Percentiles rank a stretch among this genome's conserved stretches.
These are phyloP conservation scores for Patella vulgata DNA, from an alignment of 1,140 invertebrate species.

Conservation along the genomic window DNA sequence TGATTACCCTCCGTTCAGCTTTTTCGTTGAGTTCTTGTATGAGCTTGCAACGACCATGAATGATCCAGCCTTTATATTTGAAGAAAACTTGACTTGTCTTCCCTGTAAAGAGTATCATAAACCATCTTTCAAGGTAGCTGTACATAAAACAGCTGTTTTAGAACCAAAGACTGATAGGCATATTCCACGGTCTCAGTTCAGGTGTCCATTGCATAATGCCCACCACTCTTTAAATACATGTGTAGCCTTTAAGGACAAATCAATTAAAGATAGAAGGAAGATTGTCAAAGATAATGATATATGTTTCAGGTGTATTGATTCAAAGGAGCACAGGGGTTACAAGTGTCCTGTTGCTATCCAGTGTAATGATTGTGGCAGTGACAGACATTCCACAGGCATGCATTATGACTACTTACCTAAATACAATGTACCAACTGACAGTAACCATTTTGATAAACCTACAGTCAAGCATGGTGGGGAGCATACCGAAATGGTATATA, in stretches of 20 bases:
- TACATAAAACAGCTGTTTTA: neutral
- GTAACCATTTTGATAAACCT: neutral
- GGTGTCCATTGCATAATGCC: neutral
- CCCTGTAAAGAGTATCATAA: neutral
- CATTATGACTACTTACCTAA: neutral
- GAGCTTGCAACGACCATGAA: neutral
- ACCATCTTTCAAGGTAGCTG: neutral
- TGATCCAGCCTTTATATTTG: neutral
- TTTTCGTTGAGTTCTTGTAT: no score
- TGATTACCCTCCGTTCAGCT: no score
- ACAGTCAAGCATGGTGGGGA: constrained; percentile 16
- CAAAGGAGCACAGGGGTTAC: neutral
- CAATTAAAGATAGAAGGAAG: no score
- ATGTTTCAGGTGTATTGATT: neutral
- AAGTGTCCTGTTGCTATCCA: no score
- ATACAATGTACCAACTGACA: neutral
- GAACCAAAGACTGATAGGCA: constrained; percentile 11
- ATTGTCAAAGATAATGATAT: neutral
- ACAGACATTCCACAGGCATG: no score
- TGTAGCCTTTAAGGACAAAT: neutral
- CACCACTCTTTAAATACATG: neutral
- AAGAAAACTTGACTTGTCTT: neutral
- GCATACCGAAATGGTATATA: neutral
- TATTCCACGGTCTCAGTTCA: neutral
- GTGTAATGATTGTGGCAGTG: no score